phyloP scores from a whole-genome alignment of 1,140 invertebrate genomes.

The Caenorhabditis elegans region WBcel235 BX284606.5:4664501-4665000 shows the following conservation, averaged over 20 bases:
- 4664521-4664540: no score
- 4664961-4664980: background rate
- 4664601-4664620: background rate
- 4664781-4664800: background rate
- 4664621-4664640: background rate
- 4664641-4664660: background rate
- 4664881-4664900: background rate
- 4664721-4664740: constrained; percentile 12
- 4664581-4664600: background rate
- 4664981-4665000: background rate
- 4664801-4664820: background rate
- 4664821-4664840: constrained; percentile 4
- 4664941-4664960: constrained; percentile 8
- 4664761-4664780: background rate
- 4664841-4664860: background rate
- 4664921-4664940: background rate
- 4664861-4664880: background rate
- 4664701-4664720: background rate
- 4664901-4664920: background rate
- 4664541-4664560: background rate
- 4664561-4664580: background rate
- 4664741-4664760: background rate
- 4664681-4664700: background rate
- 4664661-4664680: background rate
- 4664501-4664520: background rate